A percentile compares a stretch with the other conserved stretches of the same genome.
Evolutionary conservation across 2,797 vertebrate genomes (phyloP).

Genomic region (Lindbergichthys nudifrons): DNA sequence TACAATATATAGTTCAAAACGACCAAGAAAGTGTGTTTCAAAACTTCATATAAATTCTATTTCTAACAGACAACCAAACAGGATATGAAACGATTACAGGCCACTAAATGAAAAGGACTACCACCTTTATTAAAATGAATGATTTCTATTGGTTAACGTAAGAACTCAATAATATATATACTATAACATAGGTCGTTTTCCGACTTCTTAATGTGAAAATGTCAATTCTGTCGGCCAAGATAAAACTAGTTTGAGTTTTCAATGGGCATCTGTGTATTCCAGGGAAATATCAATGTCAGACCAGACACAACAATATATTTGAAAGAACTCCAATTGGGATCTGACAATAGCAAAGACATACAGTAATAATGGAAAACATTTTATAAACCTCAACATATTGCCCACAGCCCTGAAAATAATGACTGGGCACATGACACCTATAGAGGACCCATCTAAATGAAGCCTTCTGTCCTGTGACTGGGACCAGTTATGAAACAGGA

Average conservation of each 20-base stretch:
- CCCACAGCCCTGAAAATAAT: slow-evolving; percentile 18
- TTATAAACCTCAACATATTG: slow-evolving; percentile 19
- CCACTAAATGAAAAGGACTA: no score
- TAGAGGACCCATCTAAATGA: slow-evolving; percentile 49
- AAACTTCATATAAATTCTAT: no score
- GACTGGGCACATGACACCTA: slow-evolving; percentile 33
- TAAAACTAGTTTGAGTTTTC: neutral
- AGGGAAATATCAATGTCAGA: neutral
- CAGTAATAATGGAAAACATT: slow-evolving; percentile 23
- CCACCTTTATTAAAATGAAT: no score
- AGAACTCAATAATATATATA: no score
- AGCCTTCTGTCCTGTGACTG: slow-evolving; percentile 34
- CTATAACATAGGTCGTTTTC: no score
- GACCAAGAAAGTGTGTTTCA: no score
- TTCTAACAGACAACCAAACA: no score
- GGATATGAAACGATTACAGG: no score
- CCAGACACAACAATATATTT: neutral
- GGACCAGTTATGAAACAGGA: slow-evolving; percentile 54
- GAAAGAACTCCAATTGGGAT: neutral
- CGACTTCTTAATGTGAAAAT: no score
- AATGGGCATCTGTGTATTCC: neutral
- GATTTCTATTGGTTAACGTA: no score
- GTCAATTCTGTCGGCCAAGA: neutral
- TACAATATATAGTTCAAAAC: no score
- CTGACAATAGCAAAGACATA: slow-evolving; percentile 4